Evolutionary conservation across 2,113 vertebrate genomes (phyloP), one percentile per base, ranked within the genome.

Genomic region (Lophochroa leadbeateri): DNA sequence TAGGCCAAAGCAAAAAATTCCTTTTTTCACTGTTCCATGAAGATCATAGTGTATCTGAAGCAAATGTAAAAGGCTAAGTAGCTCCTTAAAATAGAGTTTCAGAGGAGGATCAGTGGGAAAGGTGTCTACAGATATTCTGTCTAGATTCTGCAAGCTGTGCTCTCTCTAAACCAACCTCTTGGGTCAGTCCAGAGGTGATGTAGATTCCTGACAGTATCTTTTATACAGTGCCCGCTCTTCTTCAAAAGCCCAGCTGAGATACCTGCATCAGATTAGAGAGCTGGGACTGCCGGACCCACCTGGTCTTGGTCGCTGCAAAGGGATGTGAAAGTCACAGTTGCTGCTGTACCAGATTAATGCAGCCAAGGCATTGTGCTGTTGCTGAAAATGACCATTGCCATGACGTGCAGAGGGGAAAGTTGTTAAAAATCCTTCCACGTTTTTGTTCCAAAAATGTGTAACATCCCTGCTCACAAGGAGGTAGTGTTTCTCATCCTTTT

Each of bases 281-380:
- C 33, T 71, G 28, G 9, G 7, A 2, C 20, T 70, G 11, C 17
- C 41, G 65, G 25, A 43, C 28, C 28, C 24, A 24, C 11, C 28
- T 52, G 31, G 18, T 10, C 31, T 72, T 35, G 4, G n/a, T 49
- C 33, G 2, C 44, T 49, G 8, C 27, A 49, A 25, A 69, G 10
- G 31, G 6, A 11, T 19, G 7, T 0, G 0, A 77, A 74, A 41
- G 58, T 82, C n/a, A 46, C 20, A 43, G 37, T 41, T 1, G 0
- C 5, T 57, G 31, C 15, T 1, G 0, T 46, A 28, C 17, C 17
- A 80, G 53, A 63, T 29, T 49, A 82, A 46, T 46, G 23, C 29
- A 83, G 15, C 4, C 29, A 53, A 65, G 5, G 13, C 3, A 2
- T 20, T 57, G 33, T 2, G 0, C 9, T 79, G 13, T 13, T 61